Conservation (phyloP, 2,888 invertebrate genomes). For the Stenolophus ochropezus region DNA sequence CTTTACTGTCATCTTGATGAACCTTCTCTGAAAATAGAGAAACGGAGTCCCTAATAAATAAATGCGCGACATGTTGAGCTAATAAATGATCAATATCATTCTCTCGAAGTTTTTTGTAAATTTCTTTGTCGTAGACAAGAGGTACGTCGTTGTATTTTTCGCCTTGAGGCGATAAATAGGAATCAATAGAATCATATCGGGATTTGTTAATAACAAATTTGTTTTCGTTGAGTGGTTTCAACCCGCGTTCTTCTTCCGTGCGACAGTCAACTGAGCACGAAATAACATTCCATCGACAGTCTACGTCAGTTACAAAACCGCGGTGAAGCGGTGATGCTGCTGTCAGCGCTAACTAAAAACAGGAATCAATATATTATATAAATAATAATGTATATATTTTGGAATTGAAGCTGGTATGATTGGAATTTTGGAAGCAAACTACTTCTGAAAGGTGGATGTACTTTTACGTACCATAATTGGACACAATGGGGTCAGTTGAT, state of each 20-base stretch:
- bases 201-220: constrained; percentile 94
- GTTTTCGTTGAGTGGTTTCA: constrained; percentile 82
- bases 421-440: too few species aligned
- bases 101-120: constrained; percentile 87
- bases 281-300: constrained; percentile 99
- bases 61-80: constrained; percentile 96
- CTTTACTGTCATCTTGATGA: constrained; percentile 92
- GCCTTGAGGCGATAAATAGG: constrained; percentile 93
- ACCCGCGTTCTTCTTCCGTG: constrained; percentile 92
- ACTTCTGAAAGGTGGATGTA: background rate
- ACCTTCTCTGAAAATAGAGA: constrained; percentile 96
- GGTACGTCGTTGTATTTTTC: constrained; percentile 96
- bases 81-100: constrained; percentile 95
- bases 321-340: constrained; percentile 97
- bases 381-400: background rate
- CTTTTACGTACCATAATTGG: constrained; percentile 88
- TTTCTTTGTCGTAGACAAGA: constrained; percentile 87
- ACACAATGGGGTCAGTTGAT: constrained; percentile 96
- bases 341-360: constrained; percentile 89
- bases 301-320: constrained; percentile 95
- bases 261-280: constrained; percentile 97
- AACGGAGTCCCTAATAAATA: constrained; percentile 98
- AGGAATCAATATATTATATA: background rate
- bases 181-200: constrained; percentile 97
- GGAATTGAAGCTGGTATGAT: background rate